Evolutionary conservation across 1,140 invertebrate genomes (phyloP), one percentile per base, ranked within the genome.

Genomic region (Penaeus indicus): DNA sequence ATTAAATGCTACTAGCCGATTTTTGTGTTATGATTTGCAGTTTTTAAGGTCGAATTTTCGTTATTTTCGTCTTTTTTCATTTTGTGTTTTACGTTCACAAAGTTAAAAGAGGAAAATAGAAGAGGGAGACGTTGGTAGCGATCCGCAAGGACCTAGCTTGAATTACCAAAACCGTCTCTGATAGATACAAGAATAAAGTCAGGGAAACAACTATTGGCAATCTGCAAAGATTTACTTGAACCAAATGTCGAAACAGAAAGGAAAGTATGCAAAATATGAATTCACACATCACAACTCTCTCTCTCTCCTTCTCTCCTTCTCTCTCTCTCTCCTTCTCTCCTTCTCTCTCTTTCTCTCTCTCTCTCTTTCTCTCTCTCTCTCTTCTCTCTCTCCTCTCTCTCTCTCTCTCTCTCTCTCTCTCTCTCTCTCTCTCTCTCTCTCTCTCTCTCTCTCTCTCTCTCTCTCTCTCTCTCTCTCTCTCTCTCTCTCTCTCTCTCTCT

Each of bases 341-440:
- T 11, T 69, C 64, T 69, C 64, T 69, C 64, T 69, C 64, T 69
- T 11, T 69, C 64, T 69, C 64, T 69, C 10, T 22, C 10, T 25
- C 11, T 21, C 11, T 11, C 67, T 27, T 1, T 25, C 2, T 69
- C 10, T 11, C 67, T 11, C 7, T 3, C 11, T n/a, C 19, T 18
- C 67, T 69, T 27, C 32, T 27, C 32, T 27, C 32, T 21, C 22
- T 27, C 22, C 67, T 3, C 67, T 22, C 67, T 69, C 67, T 13
- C 16, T 13, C 0, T 69, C 19, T 69, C 22, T 22, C 4, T 22
- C 67, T 69, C 80, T 82, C 47, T 82, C 80, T 82, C 80, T 82
- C 47, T 82, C 79, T 81, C 79, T 81, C 42, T 81, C 79, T 81
- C 79, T 83, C 22, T 83, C 80, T 83, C 77, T 79, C 18, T 79